Percentiles rank a stretch among this genome's conserved stretches.
Conservation (phyloP, 2,797 vertebrate species). For the Chiroxiphia lanceolata region DNA sequence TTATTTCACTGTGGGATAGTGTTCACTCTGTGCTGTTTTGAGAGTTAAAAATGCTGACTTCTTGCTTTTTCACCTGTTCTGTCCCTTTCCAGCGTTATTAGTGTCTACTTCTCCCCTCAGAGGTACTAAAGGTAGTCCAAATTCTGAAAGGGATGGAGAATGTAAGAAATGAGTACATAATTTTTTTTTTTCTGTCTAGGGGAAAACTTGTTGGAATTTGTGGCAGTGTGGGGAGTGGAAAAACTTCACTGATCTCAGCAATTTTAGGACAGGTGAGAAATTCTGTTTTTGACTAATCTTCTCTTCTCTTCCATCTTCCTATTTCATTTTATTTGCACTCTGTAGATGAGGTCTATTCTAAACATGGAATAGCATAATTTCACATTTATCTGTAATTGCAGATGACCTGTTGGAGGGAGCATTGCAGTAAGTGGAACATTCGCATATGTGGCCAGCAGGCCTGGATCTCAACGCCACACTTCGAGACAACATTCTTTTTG, state of each 20-base stretch:
- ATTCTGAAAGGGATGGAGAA: neutral
- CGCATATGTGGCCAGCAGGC: constrained; percentile 94
- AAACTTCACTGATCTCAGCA: constrained; percentile 90
- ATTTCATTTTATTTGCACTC: neutral
- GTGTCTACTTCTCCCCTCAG: neutral
- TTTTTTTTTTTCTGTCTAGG: constrained; percentile 71
- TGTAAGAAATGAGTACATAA: neutral
- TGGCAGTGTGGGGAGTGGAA: constrained; percentile 92
- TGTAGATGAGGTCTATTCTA: neutral
- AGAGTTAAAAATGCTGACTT: neutral
- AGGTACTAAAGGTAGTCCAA: neutral
- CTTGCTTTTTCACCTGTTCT: neutral
- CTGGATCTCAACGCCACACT: constrained; percentile 91
- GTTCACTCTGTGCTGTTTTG: neutral
- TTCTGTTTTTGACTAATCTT: neutral
- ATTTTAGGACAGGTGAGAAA: constrained; percentile 90
- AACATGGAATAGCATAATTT: neutral
- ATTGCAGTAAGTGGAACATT: constrained; percentile 85
- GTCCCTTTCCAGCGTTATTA: neutral
- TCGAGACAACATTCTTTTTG: constrained; percentile 93
- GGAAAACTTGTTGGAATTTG: constrained; percentile 91
- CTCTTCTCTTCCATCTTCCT: neutral
- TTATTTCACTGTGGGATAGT: neutral
- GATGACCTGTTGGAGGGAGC: constrained; percentile 89
- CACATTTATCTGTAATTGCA: constrained; percentile 44